Base-by-base conservation (phyloP, 2,113 vertebrate species). In the Lepidothrix coronata region DNA sequence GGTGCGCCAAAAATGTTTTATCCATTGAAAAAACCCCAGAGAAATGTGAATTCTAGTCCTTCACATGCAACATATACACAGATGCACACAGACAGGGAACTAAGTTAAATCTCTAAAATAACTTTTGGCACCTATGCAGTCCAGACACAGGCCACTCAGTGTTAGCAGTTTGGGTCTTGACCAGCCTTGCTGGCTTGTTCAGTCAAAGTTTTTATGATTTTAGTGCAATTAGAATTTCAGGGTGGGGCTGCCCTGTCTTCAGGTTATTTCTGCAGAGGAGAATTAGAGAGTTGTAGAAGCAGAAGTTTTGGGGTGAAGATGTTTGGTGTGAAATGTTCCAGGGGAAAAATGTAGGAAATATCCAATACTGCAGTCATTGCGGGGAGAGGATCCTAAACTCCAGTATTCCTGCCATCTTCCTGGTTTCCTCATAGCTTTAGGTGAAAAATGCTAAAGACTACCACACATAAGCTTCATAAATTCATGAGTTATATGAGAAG, bases 171-270 rank as follows among this genome's bases (percentile, higher is more conserved):
- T 78, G 48, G 43, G 25, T 75, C 33, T n/a, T 84, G 11, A 67
- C 19, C 23, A 85, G 31, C 17, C 44, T 82, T 85, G 49, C 37
- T 4, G 20, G 28, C n/a, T 82, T 68, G 19, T n/a, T 79, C 61
- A 55, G 30, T 25, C 41, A 55, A 54, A 72, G 12, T 4, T 67
- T 68, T 46, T n/a, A 55, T 18, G 3, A 39, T 21, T 78, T 49
- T 12, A 76, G 9, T 44, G 14, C 4, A 5, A 68, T 37, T 35
- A 80, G 9, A 72, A 58, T 12, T 66, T 52, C 18, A 25, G 16
- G 11, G 13, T 2, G 1, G 13, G 35, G 14, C 9, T 4, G 1
- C 10, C 17, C 14, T 37, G 5, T 21, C 65, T 51, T 65, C 27
- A 20, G 14, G 14, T 88, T 71, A 48, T 52, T 74, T 72, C 11